These are phyloP conservation scores for Stichopus horrens DNA, from an alignment of 53 echinoderm and acorn worm species.

Conservation along the genomic window DNA sequence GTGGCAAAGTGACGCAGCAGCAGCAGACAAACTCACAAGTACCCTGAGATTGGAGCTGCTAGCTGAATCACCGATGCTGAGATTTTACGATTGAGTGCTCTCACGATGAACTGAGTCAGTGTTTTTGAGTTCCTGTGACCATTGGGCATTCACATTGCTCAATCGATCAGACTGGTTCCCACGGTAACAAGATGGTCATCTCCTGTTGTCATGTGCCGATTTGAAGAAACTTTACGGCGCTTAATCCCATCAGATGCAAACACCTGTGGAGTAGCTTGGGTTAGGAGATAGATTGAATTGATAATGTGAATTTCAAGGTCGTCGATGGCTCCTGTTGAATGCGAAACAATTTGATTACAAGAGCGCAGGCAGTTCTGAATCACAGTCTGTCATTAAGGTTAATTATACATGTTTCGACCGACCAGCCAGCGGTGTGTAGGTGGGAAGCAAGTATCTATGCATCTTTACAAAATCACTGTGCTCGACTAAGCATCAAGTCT, in stretches of 20 bases:
- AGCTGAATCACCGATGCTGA: not conserved
- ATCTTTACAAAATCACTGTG: no score
- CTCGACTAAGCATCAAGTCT: no score
- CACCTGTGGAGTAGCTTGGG: slow-evolving; percentile 38
- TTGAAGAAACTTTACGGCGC: slow-evolving; percentile 29
- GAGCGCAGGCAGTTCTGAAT: slow-evolving; percentile 7
- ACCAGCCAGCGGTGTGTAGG: not conserved
- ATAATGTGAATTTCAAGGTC: slow-evolving; percentile 40
- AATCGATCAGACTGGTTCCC: slow-evolving; percentile 41
- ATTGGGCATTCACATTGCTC: slow-evolving; percentile 46
- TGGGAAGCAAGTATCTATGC: no score
- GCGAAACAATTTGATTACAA: slow-evolving; percentile 42
- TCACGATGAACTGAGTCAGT: slow-evolving; percentile 26
- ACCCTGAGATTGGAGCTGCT: not conserved
- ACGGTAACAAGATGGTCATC: slow-evolving; percentile 36
- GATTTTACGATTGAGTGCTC: not conserved
- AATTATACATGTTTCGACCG: slow-evolving; percentile 25
- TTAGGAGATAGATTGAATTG: slow-evolving; percentile 33
- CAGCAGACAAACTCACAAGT: not conserved
- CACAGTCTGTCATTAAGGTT: slow-evolving; percentile 29
- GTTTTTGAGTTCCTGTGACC: slow-evolving; percentile 26
- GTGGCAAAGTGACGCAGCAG: slow-evolving; percentile 5
- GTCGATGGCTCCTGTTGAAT: slow-evolving; percentile 43
- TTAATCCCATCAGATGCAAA: slow-evolving; percentile 33
- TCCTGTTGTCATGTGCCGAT: slow-evolving; percentile 9